Conservation (phyloP, 2,113 vertebrate species). For the Caranx ignobilis region DNA sequence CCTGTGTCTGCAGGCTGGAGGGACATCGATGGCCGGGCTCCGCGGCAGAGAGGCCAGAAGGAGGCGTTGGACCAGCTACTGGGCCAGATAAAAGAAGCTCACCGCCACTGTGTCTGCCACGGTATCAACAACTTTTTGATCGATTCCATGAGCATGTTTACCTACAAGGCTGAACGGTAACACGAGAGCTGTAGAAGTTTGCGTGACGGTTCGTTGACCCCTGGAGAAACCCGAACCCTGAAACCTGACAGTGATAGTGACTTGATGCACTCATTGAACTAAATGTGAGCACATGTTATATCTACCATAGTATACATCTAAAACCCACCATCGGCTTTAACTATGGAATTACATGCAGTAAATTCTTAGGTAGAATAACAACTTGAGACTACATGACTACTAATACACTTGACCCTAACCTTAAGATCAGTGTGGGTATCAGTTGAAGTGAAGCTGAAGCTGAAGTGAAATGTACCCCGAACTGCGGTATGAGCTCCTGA, state of each 20-base stretch:
- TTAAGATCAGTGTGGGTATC: constrained; percentile 21
- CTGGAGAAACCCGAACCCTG: constrained; percentile 23
- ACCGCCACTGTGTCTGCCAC: constrained; percentile 89
- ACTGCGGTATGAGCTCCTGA: constrained; percentile 14
- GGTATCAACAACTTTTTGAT: constrained; percentile 81
- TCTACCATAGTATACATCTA: constrained; percentile 1
- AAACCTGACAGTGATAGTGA: constrained; percentile 15
- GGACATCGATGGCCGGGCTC: constrained; percentile 85
- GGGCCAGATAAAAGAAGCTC: constrained; percentile 89
- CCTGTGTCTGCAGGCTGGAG: constrained; percentile 86
- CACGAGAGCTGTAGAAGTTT: constrained; percentile 17
- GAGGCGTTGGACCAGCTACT: constrained; percentile 90
- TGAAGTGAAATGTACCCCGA: constrained; percentile 19
- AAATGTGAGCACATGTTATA: constrained; percentile 8
- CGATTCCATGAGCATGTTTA: constrained; percentile 23
- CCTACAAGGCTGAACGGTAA: constrained; percentile 25
- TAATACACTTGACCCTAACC: constrained; percentile 38
- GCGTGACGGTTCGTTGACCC: not conserved
- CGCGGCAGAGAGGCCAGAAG: constrained; percentile 86
- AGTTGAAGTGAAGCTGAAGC: not conserved
- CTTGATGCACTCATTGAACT: constrained; percentile 29
- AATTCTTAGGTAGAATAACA: constrained; percentile 25
- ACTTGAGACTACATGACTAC: constrained; percentile 25
- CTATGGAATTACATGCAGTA: constrained; percentile 26
- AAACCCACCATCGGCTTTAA: constrained; percentile 13